Conservation (phyloP, 1,140 invertebrate species). For the Bombus superbus region DNA sequence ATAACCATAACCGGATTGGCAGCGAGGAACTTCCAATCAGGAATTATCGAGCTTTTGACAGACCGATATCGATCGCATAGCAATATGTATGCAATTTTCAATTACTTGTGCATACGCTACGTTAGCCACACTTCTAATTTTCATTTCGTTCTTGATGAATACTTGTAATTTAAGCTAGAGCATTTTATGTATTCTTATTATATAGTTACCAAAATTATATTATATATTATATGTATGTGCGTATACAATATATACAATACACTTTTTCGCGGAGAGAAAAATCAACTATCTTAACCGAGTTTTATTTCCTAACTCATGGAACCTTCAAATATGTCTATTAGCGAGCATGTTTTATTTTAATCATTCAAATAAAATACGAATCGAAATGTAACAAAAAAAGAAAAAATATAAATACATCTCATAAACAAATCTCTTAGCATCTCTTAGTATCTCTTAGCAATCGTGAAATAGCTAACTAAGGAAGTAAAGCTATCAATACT, state of each 20-base stretch:
- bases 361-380: background rate
- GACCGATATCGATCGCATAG: constrained; percentile 33
- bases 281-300: background rate
- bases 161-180: background rate
- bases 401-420: background rate
- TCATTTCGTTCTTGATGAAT: background rate
- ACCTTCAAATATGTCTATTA: background rate
- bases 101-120: constrained; percentile 60
- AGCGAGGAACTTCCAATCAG: constrained; percentile 44
- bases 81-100: constrained; percentile 58
- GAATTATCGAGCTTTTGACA: constrained; percentile 44
- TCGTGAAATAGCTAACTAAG: no score
- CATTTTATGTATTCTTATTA: background rate
- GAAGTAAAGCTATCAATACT: no score
- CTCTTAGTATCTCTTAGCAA: no score
- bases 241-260: no score
- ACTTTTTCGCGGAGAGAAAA: background rate
- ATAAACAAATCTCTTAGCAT: no score
- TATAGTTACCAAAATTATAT: background rate
- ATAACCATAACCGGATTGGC: constrained; percentile 52
- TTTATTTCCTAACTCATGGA: background rate
- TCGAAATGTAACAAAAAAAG: background rate
- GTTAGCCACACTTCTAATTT: constrained; percentile 21
- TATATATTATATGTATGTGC: no score
- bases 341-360: no score